Evolutionary conservation across 1,140 invertebrate species (phyloP).

Genomic region (Pemphigus obesinymphae): DNA sequence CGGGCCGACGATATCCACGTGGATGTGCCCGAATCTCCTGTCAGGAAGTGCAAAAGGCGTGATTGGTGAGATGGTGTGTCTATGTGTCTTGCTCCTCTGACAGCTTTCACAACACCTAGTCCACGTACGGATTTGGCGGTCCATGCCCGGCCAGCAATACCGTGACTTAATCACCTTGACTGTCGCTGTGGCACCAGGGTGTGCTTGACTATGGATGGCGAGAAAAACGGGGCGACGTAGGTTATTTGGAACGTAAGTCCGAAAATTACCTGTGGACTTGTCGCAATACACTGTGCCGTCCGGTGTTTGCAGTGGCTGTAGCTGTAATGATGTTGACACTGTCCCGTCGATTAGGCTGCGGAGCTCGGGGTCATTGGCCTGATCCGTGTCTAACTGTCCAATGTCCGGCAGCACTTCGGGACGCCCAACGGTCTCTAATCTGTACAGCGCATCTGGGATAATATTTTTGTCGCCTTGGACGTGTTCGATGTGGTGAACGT

Average conservation of each 20-base stretch:
- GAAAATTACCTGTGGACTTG: neutral
- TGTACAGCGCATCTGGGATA: neutral
- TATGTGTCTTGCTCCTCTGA: neutral
- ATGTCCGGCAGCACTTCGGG: too few relatives aligned
- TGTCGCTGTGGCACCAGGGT: neutral
- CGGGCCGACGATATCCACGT: neutral
- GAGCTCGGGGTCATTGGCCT: neutral
- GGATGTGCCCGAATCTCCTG: neutral
- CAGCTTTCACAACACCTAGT: neutral
- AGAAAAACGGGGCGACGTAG: neutral
- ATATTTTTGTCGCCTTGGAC: neutral
- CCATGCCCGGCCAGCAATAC: slow-evolving; percentile 51
- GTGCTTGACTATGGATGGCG: neutral
- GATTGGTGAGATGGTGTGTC: neutral
- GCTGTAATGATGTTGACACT: neutral
- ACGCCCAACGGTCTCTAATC: too few relatives aligned
- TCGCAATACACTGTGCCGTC: neutral
- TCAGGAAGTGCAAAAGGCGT: neutral
- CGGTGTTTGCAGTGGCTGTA: neutral
- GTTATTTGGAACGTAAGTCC: neutral
- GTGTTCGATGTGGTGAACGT: neutral
- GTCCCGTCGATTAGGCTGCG: slow-evolving; percentile 15
- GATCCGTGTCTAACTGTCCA: too few relatives aligned
- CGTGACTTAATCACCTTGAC: slow-evolving; percentile 13
- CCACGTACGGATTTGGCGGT: slow-evolving; percentile 28